Conservation (phyloP, 2,888 invertebrate species). For the Apodemia duryi region DNA sequence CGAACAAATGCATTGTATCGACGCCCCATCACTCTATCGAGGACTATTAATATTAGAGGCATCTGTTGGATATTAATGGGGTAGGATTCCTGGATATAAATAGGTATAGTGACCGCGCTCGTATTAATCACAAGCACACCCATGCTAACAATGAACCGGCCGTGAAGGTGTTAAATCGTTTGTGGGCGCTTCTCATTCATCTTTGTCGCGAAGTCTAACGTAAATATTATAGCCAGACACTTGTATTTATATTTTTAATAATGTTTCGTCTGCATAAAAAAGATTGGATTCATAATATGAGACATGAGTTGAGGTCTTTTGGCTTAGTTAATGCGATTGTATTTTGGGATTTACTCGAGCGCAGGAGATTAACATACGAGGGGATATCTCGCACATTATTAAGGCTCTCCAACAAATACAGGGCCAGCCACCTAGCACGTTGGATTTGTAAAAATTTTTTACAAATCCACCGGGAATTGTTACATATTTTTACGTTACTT, state of each 20-base stretch:
- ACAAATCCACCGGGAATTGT: too few relatives aligned
- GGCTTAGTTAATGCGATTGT: too few relatives aligned
- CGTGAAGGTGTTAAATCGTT: conserved; percentile 61
- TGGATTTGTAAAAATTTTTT: too few relatives aligned
- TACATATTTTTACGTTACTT: too few relatives aligned
- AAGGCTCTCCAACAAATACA: too few relatives aligned
- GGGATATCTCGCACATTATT: too few relatives aligned
- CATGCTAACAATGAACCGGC: conserved; percentile 25
- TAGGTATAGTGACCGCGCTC: conserved; percentile 40
- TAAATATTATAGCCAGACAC: conserved; percentile 3
- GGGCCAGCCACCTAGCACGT: too few relatives aligned
- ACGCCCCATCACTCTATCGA: conserved; percentile 33
- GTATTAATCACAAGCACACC: conserved; percentile 55
- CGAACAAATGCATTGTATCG: conserved; percentile 34
- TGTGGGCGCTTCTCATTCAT: conserved; percentile 9
- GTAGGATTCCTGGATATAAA: conserved; percentile 51
- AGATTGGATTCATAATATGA: too few relatives aligned
- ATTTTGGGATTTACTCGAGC: too few relatives aligned
- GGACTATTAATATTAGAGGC: conserved; percentile 47
- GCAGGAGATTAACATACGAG: too few relatives aligned
- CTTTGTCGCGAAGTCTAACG: conserved; percentile 1
- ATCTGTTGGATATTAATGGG: conserved; percentile 68
- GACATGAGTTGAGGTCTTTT: too few relatives aligned
- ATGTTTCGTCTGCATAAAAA: too few relatives aligned
- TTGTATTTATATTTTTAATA: not conserved